phyloP scores from a whole-genome alignment of 2,888 invertebrate genomes.

The Thera britannica region DNA sequence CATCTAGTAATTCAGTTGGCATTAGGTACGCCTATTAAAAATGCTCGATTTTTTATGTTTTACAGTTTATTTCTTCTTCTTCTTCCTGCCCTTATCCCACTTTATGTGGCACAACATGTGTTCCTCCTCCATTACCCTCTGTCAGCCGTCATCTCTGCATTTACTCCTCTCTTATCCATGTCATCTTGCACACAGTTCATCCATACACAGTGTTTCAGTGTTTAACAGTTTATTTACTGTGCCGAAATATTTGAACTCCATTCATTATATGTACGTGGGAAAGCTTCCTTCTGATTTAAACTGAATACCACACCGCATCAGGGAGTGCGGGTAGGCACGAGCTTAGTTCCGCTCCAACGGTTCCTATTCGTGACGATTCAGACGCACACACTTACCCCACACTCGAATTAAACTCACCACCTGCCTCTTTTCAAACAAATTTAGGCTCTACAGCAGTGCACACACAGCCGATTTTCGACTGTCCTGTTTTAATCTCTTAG shows the following conservation, averaged over 20 bases:
- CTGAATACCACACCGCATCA: slow-evolving; percentile 11
- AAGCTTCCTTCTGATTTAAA: slow-evolving; percentile 7
- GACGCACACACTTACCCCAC: slow-evolving; percentile 17
- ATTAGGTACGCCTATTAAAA: too few species aligned
- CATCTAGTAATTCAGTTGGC: too few species aligned
- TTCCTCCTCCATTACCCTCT: too few species aligned
- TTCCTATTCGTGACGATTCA: slow-evolving; percentile 24
- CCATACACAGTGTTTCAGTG: too few species aligned
- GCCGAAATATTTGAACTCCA: not conserved
- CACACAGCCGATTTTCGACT: slow-evolving; percentile 15
- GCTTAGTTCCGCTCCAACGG: slow-evolving; percentile 26
- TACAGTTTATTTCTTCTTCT: too few species aligned
- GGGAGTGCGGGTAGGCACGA: not conserved
- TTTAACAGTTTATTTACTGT: too few species aligned
- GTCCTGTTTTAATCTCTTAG: slow-evolving; percentile 13
- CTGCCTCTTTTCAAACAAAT: slow-evolving; percentile 9
- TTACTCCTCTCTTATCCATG: too few species aligned
- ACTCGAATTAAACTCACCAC: slow-evolving; percentile 19
- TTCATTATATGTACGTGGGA: not conserved
- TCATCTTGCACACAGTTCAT: too few species aligned
- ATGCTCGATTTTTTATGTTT: too few species aligned
- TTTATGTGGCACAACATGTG: too few species aligned
- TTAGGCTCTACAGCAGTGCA: not conserved
- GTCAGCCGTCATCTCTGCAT: too few species aligned
- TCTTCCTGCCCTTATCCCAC: too few species aligned